A percentile compares a stretch with the other conserved stretches of the same genome.
phyloP scores from a whole-genome alignment of 2,113 vertebrate species.

The Phocoena phocoena region DNA sequence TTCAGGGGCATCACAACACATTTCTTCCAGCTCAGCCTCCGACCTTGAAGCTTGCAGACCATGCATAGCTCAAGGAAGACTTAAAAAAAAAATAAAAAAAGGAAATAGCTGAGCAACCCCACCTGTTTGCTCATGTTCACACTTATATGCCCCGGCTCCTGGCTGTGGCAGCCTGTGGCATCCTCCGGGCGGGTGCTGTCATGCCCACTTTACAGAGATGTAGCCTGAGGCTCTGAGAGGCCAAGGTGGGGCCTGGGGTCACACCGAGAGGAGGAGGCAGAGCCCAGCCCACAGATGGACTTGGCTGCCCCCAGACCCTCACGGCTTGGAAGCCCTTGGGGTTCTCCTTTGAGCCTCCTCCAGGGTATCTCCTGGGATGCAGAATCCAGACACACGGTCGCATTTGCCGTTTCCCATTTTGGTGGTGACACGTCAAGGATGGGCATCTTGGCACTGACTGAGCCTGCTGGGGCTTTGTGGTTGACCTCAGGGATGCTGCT shows the following conservation, averaged over 20 bases:
- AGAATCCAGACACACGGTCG: neutral
- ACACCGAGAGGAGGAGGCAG: fast-evolving
- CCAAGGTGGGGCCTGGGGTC: neutral
- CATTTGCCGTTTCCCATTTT: neutral
- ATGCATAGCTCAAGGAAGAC: neutral
- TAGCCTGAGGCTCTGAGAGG: fast-evolving
- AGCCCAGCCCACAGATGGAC: neutral
- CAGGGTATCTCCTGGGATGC: too few relatives aligned
- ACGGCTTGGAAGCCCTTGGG: neutral
- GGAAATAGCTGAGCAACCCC: neutral
- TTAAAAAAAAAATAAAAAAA: neutral
- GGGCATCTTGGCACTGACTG: fast-evolving
- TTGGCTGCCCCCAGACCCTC: too few relatives aligned
- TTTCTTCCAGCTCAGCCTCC: neutral
- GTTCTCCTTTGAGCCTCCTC: neutral
- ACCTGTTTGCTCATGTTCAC: neutral
- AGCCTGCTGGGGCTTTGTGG: too few relatives aligned
- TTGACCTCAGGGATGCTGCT: neutral
- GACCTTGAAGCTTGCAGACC: neutral
- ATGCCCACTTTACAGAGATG: neutral
- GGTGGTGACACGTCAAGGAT: neutral
- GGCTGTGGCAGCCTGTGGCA: neutral
- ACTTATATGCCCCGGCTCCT: fast-evolving
- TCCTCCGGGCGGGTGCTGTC: neutral
- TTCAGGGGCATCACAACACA: neutral